Evolutionary conservation across 2,797 vertebrate genomes (phyloP).

Genomic region (Nasua narica): DNA sequence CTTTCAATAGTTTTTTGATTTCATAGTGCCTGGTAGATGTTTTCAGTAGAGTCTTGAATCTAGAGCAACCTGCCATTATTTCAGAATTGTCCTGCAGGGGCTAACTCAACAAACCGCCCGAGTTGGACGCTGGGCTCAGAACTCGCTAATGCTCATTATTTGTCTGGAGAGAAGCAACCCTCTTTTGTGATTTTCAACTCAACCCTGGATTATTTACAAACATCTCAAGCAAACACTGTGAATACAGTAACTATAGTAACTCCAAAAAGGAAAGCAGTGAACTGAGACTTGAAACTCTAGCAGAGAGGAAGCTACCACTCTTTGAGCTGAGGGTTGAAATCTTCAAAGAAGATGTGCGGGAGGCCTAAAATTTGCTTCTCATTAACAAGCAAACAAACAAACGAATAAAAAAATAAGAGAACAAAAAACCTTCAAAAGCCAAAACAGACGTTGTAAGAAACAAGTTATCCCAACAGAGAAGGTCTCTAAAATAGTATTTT

Average conservation of each 20-base stretch:
- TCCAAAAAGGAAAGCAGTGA: background rate
- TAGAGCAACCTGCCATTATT: background rate
- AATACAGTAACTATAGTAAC: background rate
- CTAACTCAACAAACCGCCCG: background rate
- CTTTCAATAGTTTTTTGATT: too few relatives aligned
- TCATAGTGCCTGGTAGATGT: background rate
- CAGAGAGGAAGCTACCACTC: background rate
- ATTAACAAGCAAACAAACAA: background rate
- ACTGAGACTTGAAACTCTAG: background rate
- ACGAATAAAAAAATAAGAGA: background rate
- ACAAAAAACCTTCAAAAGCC: background rate
- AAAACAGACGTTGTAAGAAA: background rate
- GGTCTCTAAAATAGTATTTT: background rate
- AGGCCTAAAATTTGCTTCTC: background rate
- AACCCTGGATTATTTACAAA: conserved; percentile 9
- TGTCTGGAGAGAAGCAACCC: background rate
- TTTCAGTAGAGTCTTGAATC: background rate
- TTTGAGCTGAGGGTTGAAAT: background rate
- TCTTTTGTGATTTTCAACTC: conserved; percentile 2
- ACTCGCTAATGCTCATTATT: background rate
- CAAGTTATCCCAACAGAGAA: background rate
- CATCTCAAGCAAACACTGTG: background rate
- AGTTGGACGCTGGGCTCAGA: background rate
- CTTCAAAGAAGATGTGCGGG: background rate
- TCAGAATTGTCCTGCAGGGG: background rate